These are phyloP conservation scores for Dasysyrphus albostriatus DNA, from an alignment of 2,888 invertebrate genomes.

Conservation along the genomic window DNA sequence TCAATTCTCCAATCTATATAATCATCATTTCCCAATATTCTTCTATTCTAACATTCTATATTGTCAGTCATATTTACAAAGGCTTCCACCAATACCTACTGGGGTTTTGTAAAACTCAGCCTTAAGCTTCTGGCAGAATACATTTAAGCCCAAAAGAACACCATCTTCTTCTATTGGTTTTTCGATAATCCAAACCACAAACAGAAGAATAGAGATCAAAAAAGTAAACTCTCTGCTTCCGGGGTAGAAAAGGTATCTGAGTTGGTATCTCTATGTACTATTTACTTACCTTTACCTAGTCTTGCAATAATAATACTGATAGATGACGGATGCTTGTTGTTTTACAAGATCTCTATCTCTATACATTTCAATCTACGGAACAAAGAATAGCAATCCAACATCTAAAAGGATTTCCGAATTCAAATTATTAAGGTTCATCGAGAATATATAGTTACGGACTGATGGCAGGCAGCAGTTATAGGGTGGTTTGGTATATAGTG, in stretches of 20 bases:
- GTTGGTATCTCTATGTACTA: neutral
- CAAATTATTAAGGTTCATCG: constrained; percentile 27
- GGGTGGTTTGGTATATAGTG: neutral
- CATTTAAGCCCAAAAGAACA: neutral
- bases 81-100: neutral
- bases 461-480: neutral
- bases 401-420: constrained; percentile 49
- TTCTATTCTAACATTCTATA: neutral
- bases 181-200: neutral
- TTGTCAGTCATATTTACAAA: neutral
- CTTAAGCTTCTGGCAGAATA: constrained; percentile 16
- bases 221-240: constrained; percentile 17
- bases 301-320: constrained; percentile 4
- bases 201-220: neutral
- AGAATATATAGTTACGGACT: neutral
- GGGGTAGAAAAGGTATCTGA: neutral
- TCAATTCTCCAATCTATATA: constrained; percentile 5
- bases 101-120: neutral
- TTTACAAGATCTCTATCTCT: constrained; percentile 2
- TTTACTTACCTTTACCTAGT: neutral
- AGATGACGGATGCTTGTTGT: constrained; percentile 48
- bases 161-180: neutral
- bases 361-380: neutral
- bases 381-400: neutral
- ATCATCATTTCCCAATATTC: neutral